Percentiles rank a stretch among this genome's conserved stretches.
Evolutionary conservation across 2,888 invertebrate genomes (phyloP).

Genomic region (Cheilosia soror): DNA sequence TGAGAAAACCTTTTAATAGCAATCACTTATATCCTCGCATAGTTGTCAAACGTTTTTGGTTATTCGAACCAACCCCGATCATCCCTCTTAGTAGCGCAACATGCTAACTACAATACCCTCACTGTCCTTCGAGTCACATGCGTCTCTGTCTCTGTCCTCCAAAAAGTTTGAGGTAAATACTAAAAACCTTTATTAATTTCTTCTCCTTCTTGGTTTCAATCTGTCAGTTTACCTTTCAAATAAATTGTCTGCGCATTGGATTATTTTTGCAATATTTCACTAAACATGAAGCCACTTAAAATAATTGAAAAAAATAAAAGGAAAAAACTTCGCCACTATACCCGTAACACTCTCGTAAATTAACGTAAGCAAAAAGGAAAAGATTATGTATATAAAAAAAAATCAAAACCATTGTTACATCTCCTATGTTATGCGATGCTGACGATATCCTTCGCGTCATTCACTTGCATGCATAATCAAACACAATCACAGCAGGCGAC

Average conservation of each 20-base stretch:
- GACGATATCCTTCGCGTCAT: slow-evolving; percentile 58
- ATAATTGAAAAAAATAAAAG: slow-evolving; percentile 51
- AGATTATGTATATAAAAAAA: neutral
- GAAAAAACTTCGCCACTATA: slow-evolving; percentile 21
- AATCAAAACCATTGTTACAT: slow-evolving; percentile 36
- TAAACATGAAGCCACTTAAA: slow-evolving; percentile 60
- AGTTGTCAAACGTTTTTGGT: too few species aligned
- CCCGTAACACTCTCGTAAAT: slow-evolving; percentile 32
- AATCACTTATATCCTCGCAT: too few species aligned
- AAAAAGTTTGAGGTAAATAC: too few species aligned
- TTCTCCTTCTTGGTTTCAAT: neutral
- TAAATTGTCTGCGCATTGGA: slow-evolving; percentile 33
- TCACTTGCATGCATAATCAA: slow-evolving; percentile 60
- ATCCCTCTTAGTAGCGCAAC: too few species aligned
- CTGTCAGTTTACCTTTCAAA: slow-evolving; percentile 16
- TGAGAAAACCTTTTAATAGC: too few species aligned
- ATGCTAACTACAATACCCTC: too few species aligned
- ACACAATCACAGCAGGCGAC: slow-evolving; percentile 35
- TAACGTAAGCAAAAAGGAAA: slow-evolving; percentile 26
- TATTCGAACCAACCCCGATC: too few species aligned
- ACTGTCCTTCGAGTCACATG: too few species aligned
- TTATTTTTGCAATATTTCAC: slow-evolving; percentile 28
- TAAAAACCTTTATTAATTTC: too few species aligned
- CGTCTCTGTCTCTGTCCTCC: too few species aligned
- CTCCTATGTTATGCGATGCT: slow-evolving; percentile 44